Evolutionary conservation across 2,113 vertebrate species (phyloP), one percentile per base, ranked within the genome.

Genomic region (Gymnorhina tibicen): DNA sequence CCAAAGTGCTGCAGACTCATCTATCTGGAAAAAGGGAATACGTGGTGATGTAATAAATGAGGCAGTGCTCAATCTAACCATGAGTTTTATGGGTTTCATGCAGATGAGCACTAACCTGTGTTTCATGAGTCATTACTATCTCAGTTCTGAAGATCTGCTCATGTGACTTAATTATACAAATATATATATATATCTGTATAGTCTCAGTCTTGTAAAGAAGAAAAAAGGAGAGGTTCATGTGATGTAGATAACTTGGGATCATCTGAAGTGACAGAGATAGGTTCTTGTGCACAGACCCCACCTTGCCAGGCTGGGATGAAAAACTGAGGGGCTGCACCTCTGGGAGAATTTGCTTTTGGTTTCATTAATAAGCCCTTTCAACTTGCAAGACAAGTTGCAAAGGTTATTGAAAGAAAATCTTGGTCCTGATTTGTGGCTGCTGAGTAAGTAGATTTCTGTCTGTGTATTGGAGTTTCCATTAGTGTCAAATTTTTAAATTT

Each of bases 401-500:
- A 85, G 37, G 46, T 76, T 87, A n/a, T 69, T 69, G 46, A 85
- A 69, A 58, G 74, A 46, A 87, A 93, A 55, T 55, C 41, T 37
- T 78, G 66, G 50, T 66, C 55, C 33, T 90, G 82, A 27, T 87
- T 91, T 95, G 87, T 85, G 50, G 42, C 64, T 94, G 89, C 93
- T 93, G 91, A 95, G 69, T 79, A 83, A 94, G 82, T 50, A 55
- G 62, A 46, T 91, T 89, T 82, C 62, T 73, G 11, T 58, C 77
- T 39, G 5, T 37, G 42, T 79, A 83, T 73, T 24, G 59, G 74
- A 90, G 67, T 91, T 93, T 93, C 87, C 90, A 94, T 93, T 95
- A 91, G 63, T 85, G 87, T 87, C 79, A 93, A 81, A 80, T 93
- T 95, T 96, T 95, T 62, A 80, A 85, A 87, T 87, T 89, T 89